Conservation (phyloP, 2,888 invertebrate species). For the Ariolimax columbianus region DNA sequence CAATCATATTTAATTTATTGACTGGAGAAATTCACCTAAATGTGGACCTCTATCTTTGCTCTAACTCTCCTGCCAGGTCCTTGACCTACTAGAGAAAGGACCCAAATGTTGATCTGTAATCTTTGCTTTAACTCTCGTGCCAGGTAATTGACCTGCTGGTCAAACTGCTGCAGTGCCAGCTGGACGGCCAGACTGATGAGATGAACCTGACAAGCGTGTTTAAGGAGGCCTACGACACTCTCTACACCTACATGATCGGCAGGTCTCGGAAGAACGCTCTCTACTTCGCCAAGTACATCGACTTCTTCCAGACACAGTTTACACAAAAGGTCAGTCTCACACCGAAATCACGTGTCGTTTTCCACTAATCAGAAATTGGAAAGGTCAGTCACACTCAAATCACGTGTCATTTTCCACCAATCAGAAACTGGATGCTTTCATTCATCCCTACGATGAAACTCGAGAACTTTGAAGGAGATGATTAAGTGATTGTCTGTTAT, state of each 20-base stretch:
- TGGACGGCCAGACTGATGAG: conserved; percentile 75
- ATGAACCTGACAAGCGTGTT: conserved; percentile 76
- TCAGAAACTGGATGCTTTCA: too few species aligned
- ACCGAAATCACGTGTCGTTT: too few species aligned
- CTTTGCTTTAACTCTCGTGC: not conserved
- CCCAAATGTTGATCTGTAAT: not conserved
- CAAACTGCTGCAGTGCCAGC: conserved; percentile 74
- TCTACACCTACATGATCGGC: conserved; percentile 79
- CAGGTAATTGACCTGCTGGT: conserved; percentile 78
- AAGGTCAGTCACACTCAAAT: too few species aligned
- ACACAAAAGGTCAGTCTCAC: conserved; percentile 74
- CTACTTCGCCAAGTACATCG: conserved; percentile 79
- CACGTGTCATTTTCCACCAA: too few species aligned
- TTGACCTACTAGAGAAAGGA: conserved; percentile 76
- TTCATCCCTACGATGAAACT: too few species aligned
- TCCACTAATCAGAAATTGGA: too few species aligned
- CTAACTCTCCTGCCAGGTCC: conserved; percentile 67
- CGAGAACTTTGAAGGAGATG: too few species aligned
- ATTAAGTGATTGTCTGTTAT: too few species aligned
- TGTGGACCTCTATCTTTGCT: not conserved
- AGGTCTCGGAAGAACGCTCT: conserved; percentile 79
- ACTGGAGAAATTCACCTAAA: too few species aligned
- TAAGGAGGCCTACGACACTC: conserved; percentile 77
- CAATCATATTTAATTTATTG: too few species aligned
- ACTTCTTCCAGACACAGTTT: conserved; percentile 79